Evolutionary conservation across 2,113 vertebrate genomes (phyloP), one percentile per base, ranked within the genome.

Genomic region (Cynopterus brachyotis): DNA sequence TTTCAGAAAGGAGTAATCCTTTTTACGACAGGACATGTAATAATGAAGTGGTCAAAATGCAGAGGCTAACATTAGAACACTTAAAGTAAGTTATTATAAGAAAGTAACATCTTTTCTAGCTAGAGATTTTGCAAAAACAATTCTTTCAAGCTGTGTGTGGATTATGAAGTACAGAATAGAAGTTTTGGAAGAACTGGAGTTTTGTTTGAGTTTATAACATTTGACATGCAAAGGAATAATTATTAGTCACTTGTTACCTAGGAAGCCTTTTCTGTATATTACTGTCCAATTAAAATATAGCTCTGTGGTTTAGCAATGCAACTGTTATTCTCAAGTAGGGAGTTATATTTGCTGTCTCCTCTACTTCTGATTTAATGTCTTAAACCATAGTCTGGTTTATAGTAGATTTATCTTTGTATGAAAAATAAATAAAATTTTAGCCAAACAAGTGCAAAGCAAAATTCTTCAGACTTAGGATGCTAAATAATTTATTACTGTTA

Each of bases 11-110:
- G 87, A 99, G 99, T 96, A 99, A 99, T 97, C 99, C 99, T 0
- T 99, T 99, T 97, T 99, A 99, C 47, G 99, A 99, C 95, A 98
- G 99, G 87, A 99, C 99, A 0, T 99, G 99, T 97, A 99, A 99
- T 96, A 99, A 99, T 45, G 99, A 99, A 98, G 99, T 99, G 0
- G 99, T 99, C 97, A 99, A 99, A 98, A 99, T 99, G 99, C 99
- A 99, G 98, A 98, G 99, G 76, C 99, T 99, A 55, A 99, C 99
- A 13, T 98, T 99, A 98, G 99, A 99, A 32, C 99, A 99, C 97
- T 98, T 99, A 76, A 99, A 99, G 99, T 99, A 99, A 98, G 99
- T 98, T 92, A 93, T 35, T 96, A 13, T 89, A 92, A 97, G 53
- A 75, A 80, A 62, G 6, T 50, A 67, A 16, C n/a, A 37, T 79